Base-by-base conservation (phyloP, 37 sponge, comb jelly and placozoan species). In the Beroe ovata region DNA sequence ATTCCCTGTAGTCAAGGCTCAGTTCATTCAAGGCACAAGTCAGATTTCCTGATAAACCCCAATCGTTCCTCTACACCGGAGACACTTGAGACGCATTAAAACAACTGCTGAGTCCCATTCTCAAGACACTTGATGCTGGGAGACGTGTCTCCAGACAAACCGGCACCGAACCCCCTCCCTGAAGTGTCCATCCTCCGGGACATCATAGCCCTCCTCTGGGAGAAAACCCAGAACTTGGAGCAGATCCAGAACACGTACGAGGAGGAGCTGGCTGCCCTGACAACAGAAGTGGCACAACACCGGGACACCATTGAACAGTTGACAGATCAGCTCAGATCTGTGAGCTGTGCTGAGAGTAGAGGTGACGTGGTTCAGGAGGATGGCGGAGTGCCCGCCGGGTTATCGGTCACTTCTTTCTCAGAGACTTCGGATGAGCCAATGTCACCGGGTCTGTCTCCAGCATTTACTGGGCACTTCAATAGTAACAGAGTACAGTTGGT, bases 211-310 rank as follows among this genome's bases (percentile, higher is more conserved):
- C 54, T 77, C 36, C 47, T 77, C 21, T 40, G 35, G 54, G 84
- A 77, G 47, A 77, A 77, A 40, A 77, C 84, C 47, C 84, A 77
- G 28, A 77, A 77, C 54, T 23, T 77, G 47, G 84, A 77, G 25
- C 84, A 11, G 23, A 77, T 77, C 54, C 84, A 77, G 28, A n/a
- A 22, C 38, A 77, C 84, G 28, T 77, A 77, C 47, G 84, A 77
- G 23, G 38, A 35, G 23, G 84, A 77, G 25, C 19, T 77, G 69
- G 69, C 25, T 33, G 16, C 6, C 11, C 54, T 47, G 54, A 47
- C 54, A 11, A 11, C 54, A 16, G 54, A 47, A 47, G 54, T 47
- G 54, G 54, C 54, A 16, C 54, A 47, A 11, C 54, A 47, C 11
- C 6, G 54, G 6, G 54, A 6, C 54, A 47, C 54, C 11, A 47